phyloP scores from a whole-genome alignment of 2,888 invertebrate species.

The Zaprionus obscuricornis region DNA sequence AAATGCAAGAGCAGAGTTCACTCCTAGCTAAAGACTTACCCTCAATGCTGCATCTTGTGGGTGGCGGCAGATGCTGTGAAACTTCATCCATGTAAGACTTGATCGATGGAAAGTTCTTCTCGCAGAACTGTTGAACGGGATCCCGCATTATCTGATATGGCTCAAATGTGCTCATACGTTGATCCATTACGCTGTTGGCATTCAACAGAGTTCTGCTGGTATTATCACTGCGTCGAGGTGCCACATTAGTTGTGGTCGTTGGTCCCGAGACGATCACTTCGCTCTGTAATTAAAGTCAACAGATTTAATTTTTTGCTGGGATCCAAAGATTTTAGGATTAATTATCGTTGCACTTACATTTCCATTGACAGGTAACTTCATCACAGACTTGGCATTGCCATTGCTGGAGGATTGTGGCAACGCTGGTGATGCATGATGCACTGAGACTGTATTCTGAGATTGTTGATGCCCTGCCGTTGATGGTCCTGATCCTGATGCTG shows the following conservation, averaged over 20 bases:
- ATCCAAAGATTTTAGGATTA: not conserved
- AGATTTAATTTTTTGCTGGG: not conserved
- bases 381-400: slow-evolving; percentile 83
- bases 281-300: slow-evolving; percentile 36
- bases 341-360: slow-evolving; percentile 58
- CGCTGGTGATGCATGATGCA: slow-evolving; percentile 83
- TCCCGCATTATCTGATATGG: slow-evolving; percentile 94
- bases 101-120: slow-evolving; percentile 96
- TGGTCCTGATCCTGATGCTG: slow-evolving; percentile 14
- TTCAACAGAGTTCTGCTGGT: slow-evolving; percentile 91
- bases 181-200: slow-evolving; percentile 83
- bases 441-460: slow-evolving; percentile 81
- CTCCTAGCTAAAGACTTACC: too few relatives aligned
- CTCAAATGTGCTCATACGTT: slow-evolving; percentile 91
- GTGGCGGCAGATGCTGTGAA: slow-evolving; percentile 92
- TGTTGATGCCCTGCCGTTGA: slow-evolving; percentile 26
- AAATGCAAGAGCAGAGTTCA: slow-evolving; percentile 6
- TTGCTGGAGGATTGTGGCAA: slow-evolving; percentile 78
- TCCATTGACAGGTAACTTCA: slow-evolving; percentile 82
- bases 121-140: slow-evolving; percentile 97
- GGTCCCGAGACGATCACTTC: slow-evolving; percentile 86
- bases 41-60: slow-evolving; percentile 96
- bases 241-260: slow-evolving; percentile 86
- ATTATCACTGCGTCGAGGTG: slow-evolving; percentile 88
- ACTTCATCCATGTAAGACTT: slow-evolving; percentile 95